Evolutionary conservation across 2,797 vertebrate species (phyloP).

Genomic region (Acipenser transmontanus): DNA sequence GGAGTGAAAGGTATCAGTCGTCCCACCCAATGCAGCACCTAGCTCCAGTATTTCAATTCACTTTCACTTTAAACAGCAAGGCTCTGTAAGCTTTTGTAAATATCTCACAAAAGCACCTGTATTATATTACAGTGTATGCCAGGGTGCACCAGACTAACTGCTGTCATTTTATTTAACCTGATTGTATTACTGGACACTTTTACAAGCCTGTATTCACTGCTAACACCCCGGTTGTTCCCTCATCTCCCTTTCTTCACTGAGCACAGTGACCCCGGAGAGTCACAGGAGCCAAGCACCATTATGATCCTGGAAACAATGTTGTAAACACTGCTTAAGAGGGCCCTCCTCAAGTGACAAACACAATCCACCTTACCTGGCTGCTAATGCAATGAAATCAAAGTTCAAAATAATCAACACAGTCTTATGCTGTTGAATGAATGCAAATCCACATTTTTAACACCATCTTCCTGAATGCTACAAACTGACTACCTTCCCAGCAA

Average conservation of each 20-base stretch:
- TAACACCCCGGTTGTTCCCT: not conserved
- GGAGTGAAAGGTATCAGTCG: too few species aligned
- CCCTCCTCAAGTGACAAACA: not conserved
- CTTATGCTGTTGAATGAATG: not conserved
- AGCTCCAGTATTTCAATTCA: too few species aligned
- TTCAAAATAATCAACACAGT: not conserved
- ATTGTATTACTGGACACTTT: too few species aligned
- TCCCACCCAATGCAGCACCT: too few species aligned
- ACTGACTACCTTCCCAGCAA: too few species aligned
- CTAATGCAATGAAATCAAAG: not conserved
- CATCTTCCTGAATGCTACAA: not conserved
- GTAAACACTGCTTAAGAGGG: not conserved
- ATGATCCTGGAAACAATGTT: not conserved
- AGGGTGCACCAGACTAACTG: too few species aligned
- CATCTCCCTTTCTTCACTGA: not conserved
- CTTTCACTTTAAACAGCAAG: too few species aligned
- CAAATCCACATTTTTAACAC: not conserved
- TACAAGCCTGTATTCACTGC: too few species aligned
- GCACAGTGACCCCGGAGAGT: not conserved
- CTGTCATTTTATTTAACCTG: too few species aligned
- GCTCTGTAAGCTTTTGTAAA: too few species aligned
- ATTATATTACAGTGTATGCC: too few species aligned
- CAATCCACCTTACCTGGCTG: not conserved
- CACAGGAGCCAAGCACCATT: not conserved
- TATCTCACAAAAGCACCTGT: too few species aligned